These are phyloP conservation scores for Mionectes olivaceus DNA, from an alignment of 2,797 vertebrate species.

Conservation along the genomic window DNA sequence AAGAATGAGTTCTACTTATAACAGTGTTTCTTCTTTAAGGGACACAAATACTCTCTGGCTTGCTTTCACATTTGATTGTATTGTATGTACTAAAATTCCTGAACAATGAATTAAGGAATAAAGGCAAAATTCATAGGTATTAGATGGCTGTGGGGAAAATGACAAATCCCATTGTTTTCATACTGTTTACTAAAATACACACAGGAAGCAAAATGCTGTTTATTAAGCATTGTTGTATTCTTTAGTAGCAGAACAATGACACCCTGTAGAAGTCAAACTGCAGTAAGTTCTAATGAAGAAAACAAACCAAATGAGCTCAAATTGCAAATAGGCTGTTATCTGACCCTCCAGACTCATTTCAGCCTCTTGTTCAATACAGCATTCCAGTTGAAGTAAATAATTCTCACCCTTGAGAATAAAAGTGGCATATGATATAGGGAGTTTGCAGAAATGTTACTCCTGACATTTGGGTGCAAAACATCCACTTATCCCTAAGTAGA, in stretches of 20 bases:
- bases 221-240: neutral
- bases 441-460: neutral
- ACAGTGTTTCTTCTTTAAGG: neutral
- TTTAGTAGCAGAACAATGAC: constrained; percentile 33
- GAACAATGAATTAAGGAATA: neutral
- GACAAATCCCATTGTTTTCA: neutral
- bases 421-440: neutral
- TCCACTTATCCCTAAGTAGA: neutral
- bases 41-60: neutral
- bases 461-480: neutral
- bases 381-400: neutral
- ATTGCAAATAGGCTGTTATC: neutral
- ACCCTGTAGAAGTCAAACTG: neutral
- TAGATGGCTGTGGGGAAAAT: neutral
- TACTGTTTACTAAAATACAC: neutral
- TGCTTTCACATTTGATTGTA: neutral
- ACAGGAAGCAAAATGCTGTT: neutral
- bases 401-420: neutral
- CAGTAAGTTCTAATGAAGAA: constrained; percentile 23
- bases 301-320: constrained; percentile 21
- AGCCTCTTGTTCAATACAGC: neutral
- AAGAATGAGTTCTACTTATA: neutral
- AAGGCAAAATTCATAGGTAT: neutral
- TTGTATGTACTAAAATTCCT: neutral
- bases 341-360: constrained; percentile 1